Evolutionary conservation across 2,888 invertebrate species (phyloP).

Genomic region (Congeria kusceri): DNA sequence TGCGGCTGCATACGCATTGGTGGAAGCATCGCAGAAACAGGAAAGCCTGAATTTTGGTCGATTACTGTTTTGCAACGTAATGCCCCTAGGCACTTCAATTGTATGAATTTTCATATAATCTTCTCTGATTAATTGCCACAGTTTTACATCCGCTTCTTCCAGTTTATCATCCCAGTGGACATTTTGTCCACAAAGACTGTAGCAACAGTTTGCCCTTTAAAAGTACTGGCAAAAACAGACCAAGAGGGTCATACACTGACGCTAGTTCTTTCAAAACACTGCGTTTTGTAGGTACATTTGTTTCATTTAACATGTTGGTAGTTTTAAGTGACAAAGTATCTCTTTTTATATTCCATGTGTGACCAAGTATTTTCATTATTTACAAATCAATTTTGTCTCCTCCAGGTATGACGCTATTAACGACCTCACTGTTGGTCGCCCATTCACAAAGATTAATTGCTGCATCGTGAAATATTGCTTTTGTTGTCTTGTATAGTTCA

Average conservation of each 20-base stretch:
- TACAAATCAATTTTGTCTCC: slow-evolving; percentile 2
- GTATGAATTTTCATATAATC: neutral
- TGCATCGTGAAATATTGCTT: slow-evolving; percentile 17
- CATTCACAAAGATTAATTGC: slow-evolving; percentile 24
- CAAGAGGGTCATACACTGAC: slow-evolving; percentile 24
- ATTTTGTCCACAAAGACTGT: slow-evolving; percentile 15
- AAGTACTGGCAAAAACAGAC: slow-evolving; percentile 22
- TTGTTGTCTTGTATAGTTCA: neutral
- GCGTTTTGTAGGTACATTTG: slow-evolving; percentile 14
- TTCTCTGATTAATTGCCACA: slow-evolving; percentile 2
- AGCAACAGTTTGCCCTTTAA: slow-evolving; percentile 26
- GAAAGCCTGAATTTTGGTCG: neutral
- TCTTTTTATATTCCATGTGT: slow-evolving; percentile 19
- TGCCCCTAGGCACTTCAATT: neutral
- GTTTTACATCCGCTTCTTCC: neutral
- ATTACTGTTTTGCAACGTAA: neutral
- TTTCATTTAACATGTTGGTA: neutral
- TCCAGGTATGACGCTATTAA: neutral
- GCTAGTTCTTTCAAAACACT: slow-evolving; percentile 23
- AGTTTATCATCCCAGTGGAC: slow-evolving; percentile 29
- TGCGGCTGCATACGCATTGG: neutral
- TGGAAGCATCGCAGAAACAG: slow-evolving; percentile 22
- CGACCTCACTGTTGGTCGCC: slow-evolving; percentile 20
- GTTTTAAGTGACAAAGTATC: slow-evolving; percentile 18
- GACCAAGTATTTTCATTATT: slow-evolving; percentile 18